A percentile compares a stretch with the other conserved stretches of the same genome.
Evolutionary conservation across 1,140 invertebrate genomes (phyloP).

Genomic region (Vanessa tameamea): DNA sequence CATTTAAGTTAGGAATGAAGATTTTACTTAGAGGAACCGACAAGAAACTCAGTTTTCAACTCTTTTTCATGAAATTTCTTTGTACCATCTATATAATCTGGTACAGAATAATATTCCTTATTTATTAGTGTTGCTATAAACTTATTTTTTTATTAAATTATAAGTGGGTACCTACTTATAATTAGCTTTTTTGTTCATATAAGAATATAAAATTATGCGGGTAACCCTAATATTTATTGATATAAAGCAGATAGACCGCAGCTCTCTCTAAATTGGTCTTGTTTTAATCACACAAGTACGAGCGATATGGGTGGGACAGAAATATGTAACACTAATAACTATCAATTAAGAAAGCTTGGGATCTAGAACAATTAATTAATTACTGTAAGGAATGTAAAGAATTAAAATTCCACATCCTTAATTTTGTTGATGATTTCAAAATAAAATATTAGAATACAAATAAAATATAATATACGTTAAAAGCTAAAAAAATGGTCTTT

Average conservation of each 20-base stretch:
- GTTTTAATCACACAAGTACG: constrained; percentile 48
- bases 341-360: constrained; percentile 74
- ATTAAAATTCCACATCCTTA: constrained; percentile 7
- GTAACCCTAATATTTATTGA: constrained; percentile 16
- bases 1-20: no score
- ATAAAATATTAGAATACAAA: not conserved
- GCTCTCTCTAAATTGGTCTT: constrained; percentile 54
- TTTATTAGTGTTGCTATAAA: no score
- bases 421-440: not conserved
- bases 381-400: constrained; percentile 43
- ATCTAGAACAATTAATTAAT: constrained; percentile 67
- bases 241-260: constrained; percentile 28
- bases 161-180: not conserved
- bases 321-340: constrained; percentile 75
- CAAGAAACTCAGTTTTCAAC: no score
- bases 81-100: no score
- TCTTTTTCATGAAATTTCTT: no score
- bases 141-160: no score
- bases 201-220: not conserved
- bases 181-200: not conserved
- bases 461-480: not conserved
- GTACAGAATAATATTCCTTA: no score
- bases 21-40: no score
- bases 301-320: constrained; percentile 58
- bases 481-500: no score